phyloP scores from a whole-genome alignment of 2,113 vertebrate species.

The Rallus limicola region DNA sequence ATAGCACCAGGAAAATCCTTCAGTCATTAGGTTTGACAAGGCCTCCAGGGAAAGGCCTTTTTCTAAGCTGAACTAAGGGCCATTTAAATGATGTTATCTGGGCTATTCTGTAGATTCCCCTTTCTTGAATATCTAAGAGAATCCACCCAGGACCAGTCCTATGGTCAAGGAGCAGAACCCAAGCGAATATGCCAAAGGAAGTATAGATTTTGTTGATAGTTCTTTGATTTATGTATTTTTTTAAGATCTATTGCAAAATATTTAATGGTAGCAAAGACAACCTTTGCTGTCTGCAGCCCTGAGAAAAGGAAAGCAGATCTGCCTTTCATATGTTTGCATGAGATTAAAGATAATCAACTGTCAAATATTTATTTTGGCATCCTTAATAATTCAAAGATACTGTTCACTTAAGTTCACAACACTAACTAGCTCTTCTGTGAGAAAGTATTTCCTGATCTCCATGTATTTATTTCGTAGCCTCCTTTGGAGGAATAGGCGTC shows the following conservation, averaged over 20 bases:
- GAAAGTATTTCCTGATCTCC: neutral
- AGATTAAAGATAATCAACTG: conserved; percentile 26
- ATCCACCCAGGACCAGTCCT: neutral
- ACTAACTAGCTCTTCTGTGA: neutral
- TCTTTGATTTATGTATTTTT: neutral
- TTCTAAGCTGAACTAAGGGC: neutral
- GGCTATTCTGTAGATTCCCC: neutral
- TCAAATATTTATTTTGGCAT: conserved; percentile 24
- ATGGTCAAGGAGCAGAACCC: neutral
- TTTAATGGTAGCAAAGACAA: neutral
- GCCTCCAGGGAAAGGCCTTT: neutral
- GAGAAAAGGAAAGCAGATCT: conserved; percentile 2
- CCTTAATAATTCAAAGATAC: neutral
- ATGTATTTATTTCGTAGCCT: neutral
- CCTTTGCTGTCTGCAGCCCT: neutral
- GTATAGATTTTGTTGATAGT: neutral
- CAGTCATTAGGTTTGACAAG: neutral
- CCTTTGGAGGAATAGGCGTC: neutral
- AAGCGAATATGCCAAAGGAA: neutral
- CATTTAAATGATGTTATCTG: neutral
- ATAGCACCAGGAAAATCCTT: neutral
- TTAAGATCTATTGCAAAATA: neutral
- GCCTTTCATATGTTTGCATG: conserved; percentile 1
- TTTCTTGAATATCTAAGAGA: neutral
- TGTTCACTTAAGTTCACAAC: neutral